phyloP scores from a whole-genome alignment of 2,113 vertebrate species.

The Columba livia region DNA sequence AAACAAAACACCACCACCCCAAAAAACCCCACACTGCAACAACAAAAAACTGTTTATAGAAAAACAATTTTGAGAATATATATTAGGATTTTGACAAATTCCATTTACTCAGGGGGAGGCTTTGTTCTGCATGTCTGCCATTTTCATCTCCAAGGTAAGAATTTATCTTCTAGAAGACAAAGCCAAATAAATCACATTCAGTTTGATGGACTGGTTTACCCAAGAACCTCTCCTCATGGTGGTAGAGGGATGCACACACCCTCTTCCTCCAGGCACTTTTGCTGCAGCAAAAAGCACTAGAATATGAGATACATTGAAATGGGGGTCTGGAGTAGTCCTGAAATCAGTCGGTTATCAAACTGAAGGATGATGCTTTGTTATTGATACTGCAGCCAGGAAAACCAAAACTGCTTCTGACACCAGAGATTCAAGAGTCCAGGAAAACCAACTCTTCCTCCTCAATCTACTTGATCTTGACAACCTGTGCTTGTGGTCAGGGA shows the following conservation, averaged over 20 bases:
- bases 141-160: background rate
- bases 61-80: background rate
- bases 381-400: background rate
- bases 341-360: background rate
- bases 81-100: background rate
- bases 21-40: no score
- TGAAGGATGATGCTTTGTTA: background rate
- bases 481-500: no score
- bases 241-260: background rate
- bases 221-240: background rate
- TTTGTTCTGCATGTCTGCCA: background rate
- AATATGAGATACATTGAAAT: background rate
- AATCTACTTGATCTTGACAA: no score
- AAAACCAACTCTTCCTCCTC: background rate
- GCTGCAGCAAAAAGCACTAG: background rate
- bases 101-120: background rate
- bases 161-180: background rate
- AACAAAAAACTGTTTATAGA: background rate
- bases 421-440: background rate
- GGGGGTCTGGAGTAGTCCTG: background rate
- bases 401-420: background rate
- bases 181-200: background rate
- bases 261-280: background rate
- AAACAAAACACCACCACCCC: no score
- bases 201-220: background rate